Evolutionary conservation across 2,888 invertebrate genomes (phyloP), one percentile per base, ranked within the genome.

Genomic region (Pseudeuparius sepicola): DNA sequence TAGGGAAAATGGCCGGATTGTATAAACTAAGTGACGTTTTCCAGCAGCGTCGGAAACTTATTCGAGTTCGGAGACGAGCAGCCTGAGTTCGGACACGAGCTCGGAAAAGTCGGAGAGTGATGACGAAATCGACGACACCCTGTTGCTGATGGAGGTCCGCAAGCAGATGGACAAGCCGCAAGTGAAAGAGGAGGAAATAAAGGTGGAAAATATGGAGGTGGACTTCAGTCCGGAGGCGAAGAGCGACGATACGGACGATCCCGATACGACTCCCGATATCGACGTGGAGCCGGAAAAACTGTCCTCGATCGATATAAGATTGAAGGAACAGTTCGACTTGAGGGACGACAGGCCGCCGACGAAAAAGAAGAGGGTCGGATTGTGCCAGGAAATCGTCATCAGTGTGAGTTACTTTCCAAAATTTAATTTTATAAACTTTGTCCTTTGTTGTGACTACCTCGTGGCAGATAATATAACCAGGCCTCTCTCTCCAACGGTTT

Each of bases 331-430:
- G 39, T 52, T 60, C 44, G 54, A 54, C 47, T 48, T 50, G 47
- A 52, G 52, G 40, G 47, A 49, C 5, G 49, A 51, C 23, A 44
- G 46, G 14, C 51, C 54, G 10, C 32, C 47, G 5, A 48, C 48
- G 4, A 70, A 67, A 44, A 67, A 64, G 45, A 58, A 67, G 46
- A 56, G 70, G 28, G 64, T 67, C 17, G 72, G 71, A 20, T 60
- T 77, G 20, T 74, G 75, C 6, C 71, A 73, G 47, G 73, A 75
- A 54, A 65, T 71, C 44, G 72, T 75, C 30, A 78, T 77, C 39
- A 75, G 75, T 53, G 75, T 77, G 61, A 70, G 72, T 69, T n/a
- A n/a, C n/a, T 47, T 39, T 28, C 14, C 15, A 15, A n/a, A 6
- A 16, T 34, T 39, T 15, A 20, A 7, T 31, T 42, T 35, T 14